Evolutionary conservation across 2,113 vertebrate species (phyloP).

Genomic region (Centropus bengalensis): DNA sequence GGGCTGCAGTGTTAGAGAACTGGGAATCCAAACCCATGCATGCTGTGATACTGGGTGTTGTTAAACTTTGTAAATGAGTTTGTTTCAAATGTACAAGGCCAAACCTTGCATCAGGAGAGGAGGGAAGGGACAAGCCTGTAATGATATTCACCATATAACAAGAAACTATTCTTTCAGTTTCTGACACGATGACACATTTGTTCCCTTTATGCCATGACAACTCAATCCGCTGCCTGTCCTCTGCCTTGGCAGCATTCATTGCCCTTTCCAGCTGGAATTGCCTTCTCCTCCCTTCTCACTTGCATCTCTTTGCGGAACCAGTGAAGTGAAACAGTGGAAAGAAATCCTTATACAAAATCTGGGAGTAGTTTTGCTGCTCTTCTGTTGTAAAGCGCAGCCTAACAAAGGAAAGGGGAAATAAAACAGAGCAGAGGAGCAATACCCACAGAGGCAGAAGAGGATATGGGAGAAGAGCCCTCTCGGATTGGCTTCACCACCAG

Average conservation of each 20-base stretch:
- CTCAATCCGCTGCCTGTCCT: not conserved
- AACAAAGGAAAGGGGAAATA: not conserved
- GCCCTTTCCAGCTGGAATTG: not conserved
- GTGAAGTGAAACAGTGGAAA: not conserved
- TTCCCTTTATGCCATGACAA: not conserved
- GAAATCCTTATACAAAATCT: not conserved
- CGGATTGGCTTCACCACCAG: not conserved
- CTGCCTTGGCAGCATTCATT: fast-evolving
- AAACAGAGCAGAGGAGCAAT: not conserved
- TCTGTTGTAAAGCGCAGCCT: not conserved
- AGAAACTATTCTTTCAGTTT: not conserved
- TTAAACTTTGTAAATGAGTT: not conserved
- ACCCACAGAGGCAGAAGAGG: not conserved
- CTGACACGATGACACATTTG: no score
- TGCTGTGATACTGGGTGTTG: fast-evolving
- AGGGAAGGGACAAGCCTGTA: not conserved
- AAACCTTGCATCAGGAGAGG: not conserved
- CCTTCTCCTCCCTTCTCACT: not conserved
- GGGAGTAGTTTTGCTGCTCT: not conserved
- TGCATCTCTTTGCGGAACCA: not conserved
- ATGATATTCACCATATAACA: not conserved
- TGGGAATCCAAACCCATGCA: not conserved
- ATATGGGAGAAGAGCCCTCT: not conserved
- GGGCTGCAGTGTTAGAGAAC: not conserved
- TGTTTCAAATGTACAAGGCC: not conserved